These are phyloP conservation scores for Orcinus orca DNA, from an alignment of 2,113 vertebrate species.

Conservation along the genomic window DNA sequence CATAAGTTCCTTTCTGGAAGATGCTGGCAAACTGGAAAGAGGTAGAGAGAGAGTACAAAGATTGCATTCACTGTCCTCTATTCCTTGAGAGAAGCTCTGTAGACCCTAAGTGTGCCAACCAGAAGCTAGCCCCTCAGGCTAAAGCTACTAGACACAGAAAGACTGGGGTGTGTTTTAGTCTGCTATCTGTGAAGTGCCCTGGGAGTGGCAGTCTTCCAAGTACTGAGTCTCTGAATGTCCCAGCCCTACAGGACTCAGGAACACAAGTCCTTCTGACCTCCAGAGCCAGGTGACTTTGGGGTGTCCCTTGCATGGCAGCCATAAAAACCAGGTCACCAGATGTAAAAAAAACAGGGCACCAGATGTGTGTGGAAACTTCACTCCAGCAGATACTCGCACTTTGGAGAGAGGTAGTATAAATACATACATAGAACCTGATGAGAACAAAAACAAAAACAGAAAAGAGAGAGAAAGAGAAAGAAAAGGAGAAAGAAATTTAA, in stretches of 20 bases:
- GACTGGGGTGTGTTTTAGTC: neutral
- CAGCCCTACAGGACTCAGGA: neutral
- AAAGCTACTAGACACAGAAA: neutral
- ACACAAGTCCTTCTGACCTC: neutral
- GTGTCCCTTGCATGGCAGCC: neutral
- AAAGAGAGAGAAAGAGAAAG: neutral
- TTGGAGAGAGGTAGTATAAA: neutral
- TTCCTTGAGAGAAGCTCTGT: neutral
- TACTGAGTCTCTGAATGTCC: neutral
- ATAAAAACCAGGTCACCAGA: neutral
- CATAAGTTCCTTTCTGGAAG: neutral
- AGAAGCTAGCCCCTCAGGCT: neutral
- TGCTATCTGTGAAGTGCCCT: too few relatives aligned
- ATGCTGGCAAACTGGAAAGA: neutral
- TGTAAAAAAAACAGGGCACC: neutral
- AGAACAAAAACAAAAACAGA: neutral
- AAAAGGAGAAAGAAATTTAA: neutral
- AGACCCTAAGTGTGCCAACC: neutral
- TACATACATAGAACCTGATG: neutral
- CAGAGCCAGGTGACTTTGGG: neutral
- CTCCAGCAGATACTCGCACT: neutral
- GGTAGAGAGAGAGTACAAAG: neutral
- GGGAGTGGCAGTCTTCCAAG: neutral
- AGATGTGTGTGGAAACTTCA: neutral
- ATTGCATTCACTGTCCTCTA: neutral